Evolutionary conservation across 2,797 vertebrate genomes (phyloP).

Genomic region (Dallia pectoralis): DNA sequence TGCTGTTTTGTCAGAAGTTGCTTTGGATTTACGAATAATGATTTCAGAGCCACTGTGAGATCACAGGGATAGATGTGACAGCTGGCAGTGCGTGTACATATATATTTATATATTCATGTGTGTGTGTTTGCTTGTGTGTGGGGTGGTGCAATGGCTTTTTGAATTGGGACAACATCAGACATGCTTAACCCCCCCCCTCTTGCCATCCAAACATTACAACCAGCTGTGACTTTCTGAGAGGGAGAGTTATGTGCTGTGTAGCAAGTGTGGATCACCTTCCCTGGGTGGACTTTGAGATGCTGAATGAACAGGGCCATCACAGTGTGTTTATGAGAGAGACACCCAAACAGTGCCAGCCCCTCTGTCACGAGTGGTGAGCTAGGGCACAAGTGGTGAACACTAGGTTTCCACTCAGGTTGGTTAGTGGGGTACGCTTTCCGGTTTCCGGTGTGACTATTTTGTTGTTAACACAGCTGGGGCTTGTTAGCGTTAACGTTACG

Average conservation of each 20-base stretch:
- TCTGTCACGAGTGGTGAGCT: no score
- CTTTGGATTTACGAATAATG: slow-evolving; percentile 9
- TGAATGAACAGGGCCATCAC: no score
- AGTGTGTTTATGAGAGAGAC: no score
- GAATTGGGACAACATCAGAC: slow-evolving; percentile 61
- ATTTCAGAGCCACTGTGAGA: slow-evolving; percentile 48
- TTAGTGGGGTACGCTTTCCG: no score
- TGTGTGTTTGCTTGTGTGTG: not conserved
- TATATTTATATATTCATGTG: not conserved
- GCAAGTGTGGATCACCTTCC: not conserved
- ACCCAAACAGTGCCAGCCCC: no score
- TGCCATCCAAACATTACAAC: slow-evolving; percentile 50
- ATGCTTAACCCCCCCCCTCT: slow-evolving; percentile 61
- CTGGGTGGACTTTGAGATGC: no score
- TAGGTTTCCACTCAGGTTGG: no score
- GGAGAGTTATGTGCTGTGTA: slow-evolving; percentile 42
- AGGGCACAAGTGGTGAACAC: no score
- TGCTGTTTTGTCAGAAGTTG: slow-evolving; percentile 46
- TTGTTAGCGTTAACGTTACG: no score
- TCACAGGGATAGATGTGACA: slow-evolving; percentile 49
- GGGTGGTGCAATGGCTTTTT: slow-evolving; percentile 43
- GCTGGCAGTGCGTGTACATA: slow-evolving; percentile 46
- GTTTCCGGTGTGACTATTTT: no score
- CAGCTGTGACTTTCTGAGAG: slow-evolving; percentile 58
- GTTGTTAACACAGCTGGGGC: no score